These are phyloP conservation scores for Euura saliciscinereae DNA, from an alignment of 1,140 invertebrate genomes.

Conservation along the genomic window DNA sequence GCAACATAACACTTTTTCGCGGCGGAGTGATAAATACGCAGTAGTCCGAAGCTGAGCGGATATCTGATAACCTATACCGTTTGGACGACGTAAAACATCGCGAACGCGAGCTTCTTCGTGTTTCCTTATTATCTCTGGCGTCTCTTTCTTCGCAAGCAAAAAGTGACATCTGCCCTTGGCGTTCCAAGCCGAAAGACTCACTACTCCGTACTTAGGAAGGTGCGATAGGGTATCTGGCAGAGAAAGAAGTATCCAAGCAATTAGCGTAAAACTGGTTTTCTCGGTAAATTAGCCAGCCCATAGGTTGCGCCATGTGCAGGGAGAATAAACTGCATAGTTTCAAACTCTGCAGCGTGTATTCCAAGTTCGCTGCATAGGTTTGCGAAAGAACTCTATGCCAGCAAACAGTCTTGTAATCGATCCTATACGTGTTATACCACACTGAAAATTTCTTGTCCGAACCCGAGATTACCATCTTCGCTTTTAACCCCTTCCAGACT, in stretches of 20 bases:
- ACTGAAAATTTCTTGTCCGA: neutral
- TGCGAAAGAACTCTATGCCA: too few species aligned
- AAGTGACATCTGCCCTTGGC: neutral
- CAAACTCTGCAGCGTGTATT: neutral
- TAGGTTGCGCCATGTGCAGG: neutral
- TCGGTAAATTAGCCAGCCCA: slow-evolving; percentile 12
- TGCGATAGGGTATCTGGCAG: neutral
- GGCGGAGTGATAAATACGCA: too few species aligned
- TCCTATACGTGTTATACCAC: too few species aligned
- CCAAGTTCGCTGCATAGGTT: neutral
- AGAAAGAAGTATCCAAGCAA: slow-evolving; percentile 36
- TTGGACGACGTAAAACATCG: too few species aligned
- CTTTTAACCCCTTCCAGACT: slow-evolving; percentile 67
- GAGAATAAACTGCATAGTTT: slow-evolving; percentile 2
- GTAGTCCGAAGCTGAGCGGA: too few species aligned
- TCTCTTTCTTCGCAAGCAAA: too few species aligned
- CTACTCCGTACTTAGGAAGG: neutral
- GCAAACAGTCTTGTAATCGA: too few species aligned
- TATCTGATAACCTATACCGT: too few species aligned
- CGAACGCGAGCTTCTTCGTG: too few species aligned
- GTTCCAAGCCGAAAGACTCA: neutral
- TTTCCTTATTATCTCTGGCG: too few species aligned
- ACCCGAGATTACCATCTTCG: neutral
- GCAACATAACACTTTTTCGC: too few species aligned
- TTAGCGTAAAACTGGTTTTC: slow-evolving; percentile 41